Conservation (phyloP, 2,113 vertebrate genomes). For the Dolichallabes microphthalmus region DNA sequence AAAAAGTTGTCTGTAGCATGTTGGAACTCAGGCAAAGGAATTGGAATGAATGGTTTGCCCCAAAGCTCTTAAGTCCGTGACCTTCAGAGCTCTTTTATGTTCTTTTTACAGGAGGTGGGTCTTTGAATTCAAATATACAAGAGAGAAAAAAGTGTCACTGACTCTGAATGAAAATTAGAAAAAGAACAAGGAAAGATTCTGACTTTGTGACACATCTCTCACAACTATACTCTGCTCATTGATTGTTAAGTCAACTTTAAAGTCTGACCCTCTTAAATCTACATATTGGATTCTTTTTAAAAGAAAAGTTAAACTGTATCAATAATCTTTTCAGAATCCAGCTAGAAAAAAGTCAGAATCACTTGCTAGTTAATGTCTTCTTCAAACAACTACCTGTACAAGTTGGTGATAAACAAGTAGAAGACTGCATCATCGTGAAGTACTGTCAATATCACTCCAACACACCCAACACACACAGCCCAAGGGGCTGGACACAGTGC, state of each 20-base stretch:
- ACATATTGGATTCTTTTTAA: neutral
- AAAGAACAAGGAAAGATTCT: conserved; percentile 38
- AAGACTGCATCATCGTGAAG: conserved; percentile 32
- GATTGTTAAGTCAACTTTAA: neutral
- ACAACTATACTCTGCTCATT: conserved; percentile 6
- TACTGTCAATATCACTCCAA: conserved; percentile 31
- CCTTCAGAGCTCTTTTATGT: conserved; percentile 56
- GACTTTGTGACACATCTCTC: conserved; percentile 42
- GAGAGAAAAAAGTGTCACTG: conserved; percentile 49
- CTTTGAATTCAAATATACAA: conserved; percentile 54
- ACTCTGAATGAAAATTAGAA: conserved; percentile 51
- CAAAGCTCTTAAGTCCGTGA: conserved; percentile 56
- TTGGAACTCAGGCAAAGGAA: conserved; percentile 52
- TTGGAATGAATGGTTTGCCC: conserved; percentile 56
- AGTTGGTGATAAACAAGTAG: conserved; percentile 34
- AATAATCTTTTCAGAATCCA: neutral
- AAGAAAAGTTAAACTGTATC: neutral
- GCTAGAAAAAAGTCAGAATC: conserved; percentile 4
- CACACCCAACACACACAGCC: conserved; percentile 11
- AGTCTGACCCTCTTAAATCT: conserved; percentile 8
- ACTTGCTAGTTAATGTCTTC: conserved; percentile 20
- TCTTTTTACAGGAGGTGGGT: conserved; percentile 51
- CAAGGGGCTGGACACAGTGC: conserved; percentile 39
- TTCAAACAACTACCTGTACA: conserved; percentile 32
- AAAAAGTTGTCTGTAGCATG: conserved; percentile 47